These are phyloP conservation scores for Leucoptera coffeella DNA, from an alignment of 2,888 invertebrate genomes.

Conservation along the genomic window DNA sequence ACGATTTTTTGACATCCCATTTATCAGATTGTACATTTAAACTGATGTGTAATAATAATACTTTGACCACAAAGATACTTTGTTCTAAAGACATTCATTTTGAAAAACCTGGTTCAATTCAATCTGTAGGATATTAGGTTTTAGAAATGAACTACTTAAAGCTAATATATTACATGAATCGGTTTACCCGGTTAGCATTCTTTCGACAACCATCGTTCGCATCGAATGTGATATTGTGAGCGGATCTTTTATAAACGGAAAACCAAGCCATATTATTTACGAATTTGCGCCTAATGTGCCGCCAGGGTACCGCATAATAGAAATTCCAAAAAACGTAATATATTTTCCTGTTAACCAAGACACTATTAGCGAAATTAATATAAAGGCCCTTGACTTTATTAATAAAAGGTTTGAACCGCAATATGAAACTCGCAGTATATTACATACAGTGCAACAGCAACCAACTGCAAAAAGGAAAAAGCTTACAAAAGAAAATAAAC, in stretches of 20 bases:
- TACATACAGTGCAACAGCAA: constrained; percentile 3
- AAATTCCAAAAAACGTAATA: constrained; percentile 2
- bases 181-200: constrained; percentile 2
- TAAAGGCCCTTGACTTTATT: constrained; percentile 4
- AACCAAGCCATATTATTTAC: constrained; percentile 2
- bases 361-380: constrained; percentile 1
- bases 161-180: constrained; percentile 1
- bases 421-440: constrained; percentile 1
- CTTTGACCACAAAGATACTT: neutral
- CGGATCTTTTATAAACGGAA: constrained; percentile 2
- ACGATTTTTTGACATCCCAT: constrained; percentile 1
- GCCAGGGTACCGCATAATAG: constrained; percentile 1
- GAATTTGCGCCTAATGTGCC: constrained; percentile 2
- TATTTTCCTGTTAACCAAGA: constrained; percentile 4
- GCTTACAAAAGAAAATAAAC: no score
- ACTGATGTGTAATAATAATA: constrained; percentile 2
- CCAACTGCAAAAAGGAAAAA: no score
- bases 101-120: no score
- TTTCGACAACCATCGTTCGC: constrained; percentile 1
- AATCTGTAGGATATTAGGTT: no score
- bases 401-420: constrained; percentile 1
- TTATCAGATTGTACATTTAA: constrained; percentile 1
- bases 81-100: constrained; percentile 1
- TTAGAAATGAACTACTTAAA: neutral
- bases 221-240: no score